A percentile compares a stretch with the other conserved stretches of the same genome.
These are phyloP conservation scores for Ruditapes philippinarum DNA, from an alignment of 1,140 invertebrate species.

Conservation along the genomic window DNA sequence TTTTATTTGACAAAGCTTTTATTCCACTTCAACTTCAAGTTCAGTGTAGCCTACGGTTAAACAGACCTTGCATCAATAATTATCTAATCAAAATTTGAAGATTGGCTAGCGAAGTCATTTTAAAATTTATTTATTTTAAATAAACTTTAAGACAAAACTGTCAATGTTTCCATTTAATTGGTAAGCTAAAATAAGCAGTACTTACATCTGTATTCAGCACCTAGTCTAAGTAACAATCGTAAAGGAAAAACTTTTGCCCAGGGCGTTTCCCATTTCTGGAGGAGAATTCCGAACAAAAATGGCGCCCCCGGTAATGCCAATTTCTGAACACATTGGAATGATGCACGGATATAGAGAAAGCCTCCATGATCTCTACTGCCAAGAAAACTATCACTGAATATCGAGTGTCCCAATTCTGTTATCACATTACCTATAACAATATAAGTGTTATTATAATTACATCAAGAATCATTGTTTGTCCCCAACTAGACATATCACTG, in stretches of 20 bases:
- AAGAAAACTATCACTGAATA: slow-evolving; percentile 89
- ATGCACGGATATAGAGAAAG: slow-evolving; percentile 94
- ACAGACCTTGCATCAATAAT: no score
- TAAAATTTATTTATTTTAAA: no score
- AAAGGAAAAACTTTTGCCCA: slow-evolving; percentile 96
- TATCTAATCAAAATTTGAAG: no score
- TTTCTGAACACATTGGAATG: slow-evolving; percentile 94
- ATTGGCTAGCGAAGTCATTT: no score
- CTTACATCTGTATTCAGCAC: slow-evolving; percentile 93
- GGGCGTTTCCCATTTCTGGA: slow-evolving; percentile 95
- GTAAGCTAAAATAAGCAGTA: slow-evolving; percentile 23
- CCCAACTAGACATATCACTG: no score
- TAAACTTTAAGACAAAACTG: no score
- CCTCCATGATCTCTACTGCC: slow-evolving; percentile 94
- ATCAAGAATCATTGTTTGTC: no score
- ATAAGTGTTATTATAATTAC: no score
- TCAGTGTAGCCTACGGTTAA: no score
- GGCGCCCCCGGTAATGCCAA: slow-evolving; percentile 92
- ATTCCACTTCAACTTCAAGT: no score
- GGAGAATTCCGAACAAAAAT: slow-evolving; percentile 93
- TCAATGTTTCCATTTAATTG: no score
- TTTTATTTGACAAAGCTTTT: no score
- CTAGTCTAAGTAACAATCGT: slow-evolving; percentile 92
- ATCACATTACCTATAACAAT: slow-evolving; percentile 90
- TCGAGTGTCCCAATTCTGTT: slow-evolving; percentile 91